Evolutionary conservation across 2,888 invertebrate genomes (phyloP).

Genomic region (Heliconius cydno): DNA sequence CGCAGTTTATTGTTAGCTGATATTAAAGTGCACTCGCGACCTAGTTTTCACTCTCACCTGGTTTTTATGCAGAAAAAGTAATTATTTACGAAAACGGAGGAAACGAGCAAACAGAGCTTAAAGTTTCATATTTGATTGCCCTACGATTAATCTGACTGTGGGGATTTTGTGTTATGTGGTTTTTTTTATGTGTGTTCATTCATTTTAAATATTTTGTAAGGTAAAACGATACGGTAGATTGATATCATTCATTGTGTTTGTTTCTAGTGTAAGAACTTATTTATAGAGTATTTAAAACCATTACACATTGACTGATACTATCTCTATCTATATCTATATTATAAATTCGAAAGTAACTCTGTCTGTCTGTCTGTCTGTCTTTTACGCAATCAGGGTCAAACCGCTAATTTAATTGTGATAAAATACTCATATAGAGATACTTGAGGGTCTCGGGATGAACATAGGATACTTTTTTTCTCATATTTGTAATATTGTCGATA

Average conservation of each 20-base stretch:
- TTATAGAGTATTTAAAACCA: no score
- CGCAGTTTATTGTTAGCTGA: conserved; percentile 44
- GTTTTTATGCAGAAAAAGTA: conserved; percentile 36
- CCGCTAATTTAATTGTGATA: no score
- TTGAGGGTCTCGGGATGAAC: no score
- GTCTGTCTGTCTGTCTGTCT: no score
- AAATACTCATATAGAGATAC: no score
- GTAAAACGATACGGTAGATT: not conserved
- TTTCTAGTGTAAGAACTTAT: no score
- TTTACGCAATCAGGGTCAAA: no score
- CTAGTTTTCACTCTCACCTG: conserved; percentile 42
- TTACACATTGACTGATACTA: not conserved
- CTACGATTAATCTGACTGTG: conserved; percentile 4
- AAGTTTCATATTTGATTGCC: conserved; percentile 14
- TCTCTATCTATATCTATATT: not conserved
- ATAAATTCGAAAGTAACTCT: no score
- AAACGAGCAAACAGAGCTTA: conserved; percentile 12
- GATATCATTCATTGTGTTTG: no score
- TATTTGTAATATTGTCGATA: no score
- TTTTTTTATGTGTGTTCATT: not conserved
- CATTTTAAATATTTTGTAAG: not conserved
- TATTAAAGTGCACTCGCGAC: conserved; percentile 45
- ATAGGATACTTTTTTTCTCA: no score
- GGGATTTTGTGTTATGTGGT: not conserved
- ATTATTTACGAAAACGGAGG: conserved; percentile 27